Evolutionary conservation across 2,888 invertebrate genomes (phyloP), one percentile per base, ranked within the genome.

Genomic region (Tenthredo scrophulariae): DNA sequence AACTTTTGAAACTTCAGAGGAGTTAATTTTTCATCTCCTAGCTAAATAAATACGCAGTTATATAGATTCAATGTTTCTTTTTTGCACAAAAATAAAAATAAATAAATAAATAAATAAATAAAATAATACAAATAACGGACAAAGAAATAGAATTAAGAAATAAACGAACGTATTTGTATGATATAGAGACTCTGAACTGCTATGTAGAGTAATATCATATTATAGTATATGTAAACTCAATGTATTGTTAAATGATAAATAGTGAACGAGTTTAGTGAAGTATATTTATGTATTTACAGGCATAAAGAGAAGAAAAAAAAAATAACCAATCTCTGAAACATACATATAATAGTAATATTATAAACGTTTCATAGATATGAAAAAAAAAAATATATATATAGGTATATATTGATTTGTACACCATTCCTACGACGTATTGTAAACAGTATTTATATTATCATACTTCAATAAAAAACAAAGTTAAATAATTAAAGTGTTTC

Each of bases 341-440:
- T 7, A 37, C 37, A 74, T 43, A 43, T 43, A 79, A 74, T 70
- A 65, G 18, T 22, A 40, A 33, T 67, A 67, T 67, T 43, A 40
- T 74, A 43, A 26, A n/a, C 72, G 18, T 43, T 40, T 85, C 85
- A 86, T 85, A 77, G 86, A 87, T 85, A 83, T 85, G 77, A 46
- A 84, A 89, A 86, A 7, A 80, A 46, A 85, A 89, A 86, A n/a
- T n/a, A n/a, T n/a, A n/a, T n/a, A n/a, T n/a, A n/a, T n/a, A n/a
- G n/a, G n/a, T n/a, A n/a, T 89, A 87, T 86, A 88, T 89, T 89
- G 89, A 91, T 90, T 89, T 83, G 67, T 43, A 91, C 91, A 91
- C 91, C 91, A 91, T 92, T 92, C 92, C 92, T 92, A 91, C 89
- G 90, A 90, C 91, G 89, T 92, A 91, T 92, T 88, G 89, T 92